Evolutionary conservation across 2,113 vertebrate genomes (phyloP).

Genomic region (Syngnathus scovelli): DNA sequence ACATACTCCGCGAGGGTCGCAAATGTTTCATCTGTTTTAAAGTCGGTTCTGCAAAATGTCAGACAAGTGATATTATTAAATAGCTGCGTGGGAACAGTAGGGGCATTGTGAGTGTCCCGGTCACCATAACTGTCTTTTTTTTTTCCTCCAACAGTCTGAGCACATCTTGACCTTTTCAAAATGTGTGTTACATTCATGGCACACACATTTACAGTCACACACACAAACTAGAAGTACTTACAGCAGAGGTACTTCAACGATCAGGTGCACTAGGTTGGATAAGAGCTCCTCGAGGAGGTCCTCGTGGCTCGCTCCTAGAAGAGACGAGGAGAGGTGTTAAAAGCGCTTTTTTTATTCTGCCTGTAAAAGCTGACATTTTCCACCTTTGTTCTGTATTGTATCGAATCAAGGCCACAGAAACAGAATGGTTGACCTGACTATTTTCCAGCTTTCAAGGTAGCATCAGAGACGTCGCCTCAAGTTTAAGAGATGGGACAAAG

Average conservation of each 20-base stretch:
- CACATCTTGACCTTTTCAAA: conserved; percentile 19
- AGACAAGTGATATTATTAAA: conserved; percentile 16
- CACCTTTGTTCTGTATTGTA: background rate
- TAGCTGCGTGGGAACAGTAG: background rate
- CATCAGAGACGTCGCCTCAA: background rate
- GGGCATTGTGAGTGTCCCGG: background rate
- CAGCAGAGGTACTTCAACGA: conserved; percentile 92
- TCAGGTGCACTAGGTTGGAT: conserved; percentile 89
- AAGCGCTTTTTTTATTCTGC: conserved; percentile 11
- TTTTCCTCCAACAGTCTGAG: background rate
- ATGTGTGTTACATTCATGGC: conserved; percentile 5
- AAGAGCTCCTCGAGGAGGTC: conserved; percentile 91
- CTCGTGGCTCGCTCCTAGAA: conserved; percentile 74
- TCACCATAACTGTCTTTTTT: conserved; percentile 7
- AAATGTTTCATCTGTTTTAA: background rate
- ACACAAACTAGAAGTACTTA: conserved; percentile 70
- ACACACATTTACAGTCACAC: background rate
- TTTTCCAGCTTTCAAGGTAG: background rate
- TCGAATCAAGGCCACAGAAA: background rate
- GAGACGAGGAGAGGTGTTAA: conserved; percentile 10
- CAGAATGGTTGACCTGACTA: background rate
- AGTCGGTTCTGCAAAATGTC: background rate
- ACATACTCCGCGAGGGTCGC: background rate
- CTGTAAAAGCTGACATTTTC: conserved; percentile 1
- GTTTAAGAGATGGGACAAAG: too few species aligned